Conservation (phyloP, 1,140 invertebrate genomes). For the Caenorhabditis latens region DNA sequence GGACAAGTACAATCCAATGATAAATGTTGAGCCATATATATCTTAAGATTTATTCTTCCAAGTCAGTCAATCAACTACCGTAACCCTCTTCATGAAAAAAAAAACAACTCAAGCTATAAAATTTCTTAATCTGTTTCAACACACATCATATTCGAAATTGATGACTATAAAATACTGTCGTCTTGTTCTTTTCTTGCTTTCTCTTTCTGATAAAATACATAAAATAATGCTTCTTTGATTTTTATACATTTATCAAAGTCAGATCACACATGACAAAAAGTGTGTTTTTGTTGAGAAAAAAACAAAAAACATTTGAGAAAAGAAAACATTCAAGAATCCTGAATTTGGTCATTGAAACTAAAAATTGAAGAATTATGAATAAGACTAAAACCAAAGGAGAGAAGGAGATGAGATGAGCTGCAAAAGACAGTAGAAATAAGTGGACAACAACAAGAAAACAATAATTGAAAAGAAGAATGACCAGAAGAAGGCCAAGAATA, state of each 20-base stretch:
- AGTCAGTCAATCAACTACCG: no score
- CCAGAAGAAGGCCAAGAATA: neutral
- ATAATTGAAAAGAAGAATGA: neutral
- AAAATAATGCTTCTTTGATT: conserved; percentile 25
- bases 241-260: conserved; percentile 7
- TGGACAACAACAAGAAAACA: conserved; percentile 5
- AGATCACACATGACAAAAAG: neutral
- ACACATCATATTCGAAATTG: conserved; percentile 40
- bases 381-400: neutral
- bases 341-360: conserved; percentile 23
- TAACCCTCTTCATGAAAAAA: no score
- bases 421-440: neutral
- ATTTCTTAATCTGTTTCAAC: neutral
- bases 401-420: neutral
- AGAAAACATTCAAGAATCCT: conserved; percentile 18
- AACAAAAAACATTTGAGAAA: neutral
- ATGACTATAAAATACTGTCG: conserved; percentile 11
- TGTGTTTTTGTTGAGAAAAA: neutral
- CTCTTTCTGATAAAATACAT: conserved; percentile 11
- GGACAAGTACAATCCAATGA: no score
- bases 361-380: neutral
- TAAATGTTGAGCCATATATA: no score
- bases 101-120: no score
- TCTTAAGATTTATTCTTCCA: no score
- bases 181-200: neutral